Conservation (phyloP, 64 coral and sea anemone genomes). For the Montipora efflorescens region DNA sequence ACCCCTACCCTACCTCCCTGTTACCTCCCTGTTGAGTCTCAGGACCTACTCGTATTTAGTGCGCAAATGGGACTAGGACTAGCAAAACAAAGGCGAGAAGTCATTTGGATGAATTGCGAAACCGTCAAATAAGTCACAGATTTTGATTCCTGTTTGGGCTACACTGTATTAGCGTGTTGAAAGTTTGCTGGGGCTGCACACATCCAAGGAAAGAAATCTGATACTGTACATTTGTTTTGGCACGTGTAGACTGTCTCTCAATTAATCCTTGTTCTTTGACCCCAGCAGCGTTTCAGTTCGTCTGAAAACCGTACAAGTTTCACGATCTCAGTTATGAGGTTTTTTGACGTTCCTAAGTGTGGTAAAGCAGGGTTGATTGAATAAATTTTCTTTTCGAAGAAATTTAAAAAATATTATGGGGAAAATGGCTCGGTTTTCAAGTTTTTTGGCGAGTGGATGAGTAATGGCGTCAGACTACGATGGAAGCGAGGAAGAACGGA, state of each 20-base stretch:
- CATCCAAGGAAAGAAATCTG: background rate
- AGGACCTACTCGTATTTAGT: background rate
- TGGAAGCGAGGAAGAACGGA: conserved; percentile 77
- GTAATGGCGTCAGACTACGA: conserved; percentile 61
- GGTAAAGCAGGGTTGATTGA: background rate
- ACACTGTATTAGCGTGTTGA: too few species aligned
- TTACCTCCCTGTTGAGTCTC: too few species aligned
- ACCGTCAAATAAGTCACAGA: background rate
- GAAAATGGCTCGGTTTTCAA: conserved; percentile 4
- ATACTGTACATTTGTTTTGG: background rate
- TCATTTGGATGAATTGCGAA: background rate
- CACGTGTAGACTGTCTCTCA: background rate
- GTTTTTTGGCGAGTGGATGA: conserved; percentile 42
- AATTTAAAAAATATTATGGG: background rate
- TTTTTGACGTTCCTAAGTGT: background rate
- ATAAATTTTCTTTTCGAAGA: background rate
- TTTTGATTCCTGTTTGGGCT: too few species aligned
- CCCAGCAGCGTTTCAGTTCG: background rate
- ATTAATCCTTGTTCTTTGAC: background rate
- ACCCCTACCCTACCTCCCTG: background rate
- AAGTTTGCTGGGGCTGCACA: background rate
- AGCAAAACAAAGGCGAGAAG: background rate
- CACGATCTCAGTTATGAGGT: background rate
- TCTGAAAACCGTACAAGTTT: background rate
- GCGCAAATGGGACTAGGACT: background rate